These are phyloP conservation scores for Poecile montanus DNA, from an alignment of 2,797 vertebrate genomes.

Conservation along the genomic window DNA sequence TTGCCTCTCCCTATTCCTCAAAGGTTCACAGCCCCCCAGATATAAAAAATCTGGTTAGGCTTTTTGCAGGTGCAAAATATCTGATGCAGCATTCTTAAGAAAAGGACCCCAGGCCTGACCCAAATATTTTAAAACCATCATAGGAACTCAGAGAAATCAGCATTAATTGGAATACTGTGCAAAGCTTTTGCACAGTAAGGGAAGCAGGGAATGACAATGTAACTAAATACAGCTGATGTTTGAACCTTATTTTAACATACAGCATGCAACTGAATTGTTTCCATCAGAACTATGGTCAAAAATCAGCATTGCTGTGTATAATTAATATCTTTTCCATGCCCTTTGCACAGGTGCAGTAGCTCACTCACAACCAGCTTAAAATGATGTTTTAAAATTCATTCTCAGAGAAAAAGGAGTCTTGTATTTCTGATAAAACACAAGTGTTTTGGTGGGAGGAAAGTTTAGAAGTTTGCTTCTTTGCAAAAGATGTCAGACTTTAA, in stretches of 20 bases:
- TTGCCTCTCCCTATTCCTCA: background rate
- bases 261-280: background rate
- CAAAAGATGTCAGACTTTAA: background rate
- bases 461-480: background rate
- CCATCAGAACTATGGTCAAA: background rate
- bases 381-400: background rate
- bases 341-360: background rate
- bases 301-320: background rate
- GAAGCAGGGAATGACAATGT: background rate
- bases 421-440: background rate
- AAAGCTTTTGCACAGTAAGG: background rate
- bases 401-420: background rate
- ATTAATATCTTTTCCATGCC: background rate
- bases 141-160: background rate
- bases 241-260: background rate
- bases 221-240: background rate
- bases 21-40: background rate
- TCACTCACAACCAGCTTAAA: background rate
- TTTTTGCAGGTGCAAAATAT: background rate
- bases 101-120: background rate
- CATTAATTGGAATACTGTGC: background rate
- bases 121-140: background rate
- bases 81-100: background rate
- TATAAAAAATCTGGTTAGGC: background rate
- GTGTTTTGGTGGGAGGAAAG: accelerated